Base-by-base conservation (phyloP, 2,113 vertebrate genomes). In the Machaerirhynchus nigripectus region DNA sequence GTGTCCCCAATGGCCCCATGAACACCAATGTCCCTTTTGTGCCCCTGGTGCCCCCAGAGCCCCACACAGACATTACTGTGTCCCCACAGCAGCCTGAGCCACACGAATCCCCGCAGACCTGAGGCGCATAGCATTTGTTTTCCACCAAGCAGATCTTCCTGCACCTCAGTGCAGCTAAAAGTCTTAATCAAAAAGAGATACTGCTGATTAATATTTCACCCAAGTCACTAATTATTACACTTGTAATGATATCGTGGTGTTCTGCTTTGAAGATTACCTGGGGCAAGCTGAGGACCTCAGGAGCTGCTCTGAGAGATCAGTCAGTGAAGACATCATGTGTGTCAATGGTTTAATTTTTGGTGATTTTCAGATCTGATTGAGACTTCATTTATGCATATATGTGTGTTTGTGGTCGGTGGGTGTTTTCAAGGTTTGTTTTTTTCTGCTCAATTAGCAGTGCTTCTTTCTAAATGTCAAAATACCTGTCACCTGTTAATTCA, bases 381-480 rank as follows among this genome's bases (percentile, higher is more conserved):
- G 49, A 7, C 17, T 89, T 78, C 31, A 4, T 52, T 79, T 75
- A 31, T 1, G 1, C 2, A 1, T 42, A 12, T 2, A 0, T 21
- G 56, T 63, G 69, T 71, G 15, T 89, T 79, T 82, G 77, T 56
- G 77, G 74, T 68, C 46, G 84, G 84, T 92, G 77, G 64, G 76
- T 92, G 88, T 79, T 95, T 70, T 31, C 64, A 40, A 89, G 69
- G 69, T 86, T 90, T 70, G 27, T 6, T 73, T 52, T 59, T 56
- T 69, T 21, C 87, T 53, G 18, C 74, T 82, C 63, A 79, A 46
- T 93, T 91, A 95, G 56, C 53, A 23, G 37, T 16, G 17, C 53
- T 79, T 59, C 55, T 70, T 60, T 68, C 37, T 71, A 53, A 49
- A 73, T 78, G 81, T 91, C 94, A 91, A 91, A 95, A 93, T 87